These are phyloP conservation scores for Meloidogyne floridensis DNA, from an alignment of 1,140 invertebrate genomes.

Conservation along the genomic window DNA sequence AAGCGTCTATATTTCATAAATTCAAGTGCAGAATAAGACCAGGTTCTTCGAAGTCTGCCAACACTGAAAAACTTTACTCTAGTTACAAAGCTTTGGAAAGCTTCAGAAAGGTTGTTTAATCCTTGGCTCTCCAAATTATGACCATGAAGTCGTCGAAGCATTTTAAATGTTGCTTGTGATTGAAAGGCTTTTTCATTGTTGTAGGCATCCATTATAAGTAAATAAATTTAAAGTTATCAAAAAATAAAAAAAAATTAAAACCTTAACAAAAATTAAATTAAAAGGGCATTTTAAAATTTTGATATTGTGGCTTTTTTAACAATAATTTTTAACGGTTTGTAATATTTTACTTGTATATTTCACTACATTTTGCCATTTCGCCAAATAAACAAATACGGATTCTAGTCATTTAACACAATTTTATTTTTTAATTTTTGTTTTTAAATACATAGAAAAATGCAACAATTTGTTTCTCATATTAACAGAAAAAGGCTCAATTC, in stretches of 20 bases:
- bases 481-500: background rate
- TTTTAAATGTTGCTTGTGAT: constrained; percentile 60
- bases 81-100: constrained; percentile 63
- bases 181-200: background rate
- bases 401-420: too few species aligned
- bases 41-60: constrained; percentile 61
- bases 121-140: constrained; percentile 63
- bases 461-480: background rate
- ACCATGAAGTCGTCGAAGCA: constrained; percentile 61
- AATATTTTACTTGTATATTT: too few species aligned
- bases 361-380: too few species aligned
- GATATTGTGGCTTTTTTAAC: too few species aligned
- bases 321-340: too few species aligned
- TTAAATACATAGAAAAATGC: background rate
- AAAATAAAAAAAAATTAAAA: too few species aligned
- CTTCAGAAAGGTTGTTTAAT: constrained; percentile 64
- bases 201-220: background rate
- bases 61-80: constrained; percentile 62
- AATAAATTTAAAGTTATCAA: too few species aligned
- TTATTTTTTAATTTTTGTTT: too few species aligned
- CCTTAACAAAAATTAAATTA: too few species aligned
- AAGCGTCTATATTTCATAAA: constrained; percentile 65
- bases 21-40: constrained; percentile 66
- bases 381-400: too few species aligned
- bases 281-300: too few species aligned